Conservation (phyloP, 2,888 invertebrate species). For the Lochmaea capreae region DNA sequence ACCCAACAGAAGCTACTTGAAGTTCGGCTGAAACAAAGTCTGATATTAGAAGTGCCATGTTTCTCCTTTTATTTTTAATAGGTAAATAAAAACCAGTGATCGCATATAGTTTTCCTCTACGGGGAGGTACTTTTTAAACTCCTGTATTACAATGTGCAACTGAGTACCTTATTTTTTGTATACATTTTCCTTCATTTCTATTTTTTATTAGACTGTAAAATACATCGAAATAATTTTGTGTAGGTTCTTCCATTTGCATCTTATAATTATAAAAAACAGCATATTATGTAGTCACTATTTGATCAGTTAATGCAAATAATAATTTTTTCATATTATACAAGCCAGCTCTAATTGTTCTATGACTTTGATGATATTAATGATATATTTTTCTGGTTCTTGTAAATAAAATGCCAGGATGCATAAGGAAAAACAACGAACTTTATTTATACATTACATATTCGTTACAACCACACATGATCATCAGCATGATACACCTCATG, state of each 20-base stretch:
- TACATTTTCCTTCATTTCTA: background rate
- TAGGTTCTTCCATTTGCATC: too few species aligned
- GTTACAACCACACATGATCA: too few species aligned
- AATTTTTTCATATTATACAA: background rate
- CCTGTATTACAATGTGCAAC: background rate
- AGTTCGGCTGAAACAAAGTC: slow-evolving; percentile 31
- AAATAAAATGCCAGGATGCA: too few species aligned
- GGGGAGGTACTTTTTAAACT: background rate
- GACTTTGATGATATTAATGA: too few species aligned
- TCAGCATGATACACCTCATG: too few species aligned
- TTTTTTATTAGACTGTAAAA: background rate
- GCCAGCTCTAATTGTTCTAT: too few species aligned
- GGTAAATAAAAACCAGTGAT: background rate
- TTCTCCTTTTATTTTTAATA: slow-evolving; percentile 17
- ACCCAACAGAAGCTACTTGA: slow-evolving; percentile 58
- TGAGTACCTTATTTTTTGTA: background rate
- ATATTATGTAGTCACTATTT: background rate
- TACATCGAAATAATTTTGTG: too few species aligned
- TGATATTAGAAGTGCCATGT: slow-evolving; percentile 39
- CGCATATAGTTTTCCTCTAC: too few species aligned
- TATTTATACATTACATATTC: too few species aligned
- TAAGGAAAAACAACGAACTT: too few species aligned
- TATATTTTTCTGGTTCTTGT: too few species aligned
- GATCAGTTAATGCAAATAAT: background rate
- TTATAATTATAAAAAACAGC: too few species aligned